A percentile compares a stretch with the other conserved stretches of the same genome.
Conservation (phyloP, 2,113 vertebrate species). For the Peromyscus leucopus region DNA sequence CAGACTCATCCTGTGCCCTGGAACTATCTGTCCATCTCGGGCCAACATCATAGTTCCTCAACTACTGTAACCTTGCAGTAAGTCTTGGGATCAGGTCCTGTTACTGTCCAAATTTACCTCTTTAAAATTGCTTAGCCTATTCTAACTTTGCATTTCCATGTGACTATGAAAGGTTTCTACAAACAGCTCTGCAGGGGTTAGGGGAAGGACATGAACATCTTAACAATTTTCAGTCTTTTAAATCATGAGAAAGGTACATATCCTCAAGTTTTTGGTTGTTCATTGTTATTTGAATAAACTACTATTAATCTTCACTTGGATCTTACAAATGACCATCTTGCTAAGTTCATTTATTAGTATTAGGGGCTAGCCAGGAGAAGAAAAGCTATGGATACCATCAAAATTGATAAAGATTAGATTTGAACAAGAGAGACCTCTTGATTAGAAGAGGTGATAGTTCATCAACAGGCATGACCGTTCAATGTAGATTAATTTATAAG, state of each 20-base stretch:
- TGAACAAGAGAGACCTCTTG: no score
- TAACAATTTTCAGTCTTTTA: slow-evolving; percentile 1
- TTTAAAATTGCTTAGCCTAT: slow-evolving; percentile 27
- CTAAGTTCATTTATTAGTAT: slow-evolving; percentile 5
- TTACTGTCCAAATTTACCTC: not conserved
- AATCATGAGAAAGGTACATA: not conserved
- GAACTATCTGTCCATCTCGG: not conserved
- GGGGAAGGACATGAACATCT: not conserved
- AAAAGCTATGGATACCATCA: no score
- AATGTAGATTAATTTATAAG: no score
- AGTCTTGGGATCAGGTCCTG: not conserved
- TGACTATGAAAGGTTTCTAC: not conserved
- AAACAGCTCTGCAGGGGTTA: not conserved
- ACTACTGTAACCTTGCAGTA: not conserved
- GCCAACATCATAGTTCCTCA: not conserved
- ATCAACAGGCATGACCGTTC: no score
- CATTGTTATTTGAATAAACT: not conserved
- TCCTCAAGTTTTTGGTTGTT: not conserved
- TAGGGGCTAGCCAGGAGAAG: not conserved
- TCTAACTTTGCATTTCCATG: slow-evolving; percentile 13
- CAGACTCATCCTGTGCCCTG: not conserved
- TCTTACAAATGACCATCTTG: not conserved
- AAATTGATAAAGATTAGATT: no score
- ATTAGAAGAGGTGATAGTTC: no score
- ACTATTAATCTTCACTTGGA: not conserved